Base-by-base conservation (phyloP, 2,888 invertebrate species). In the Sarcophaga carnaria region DNA sequence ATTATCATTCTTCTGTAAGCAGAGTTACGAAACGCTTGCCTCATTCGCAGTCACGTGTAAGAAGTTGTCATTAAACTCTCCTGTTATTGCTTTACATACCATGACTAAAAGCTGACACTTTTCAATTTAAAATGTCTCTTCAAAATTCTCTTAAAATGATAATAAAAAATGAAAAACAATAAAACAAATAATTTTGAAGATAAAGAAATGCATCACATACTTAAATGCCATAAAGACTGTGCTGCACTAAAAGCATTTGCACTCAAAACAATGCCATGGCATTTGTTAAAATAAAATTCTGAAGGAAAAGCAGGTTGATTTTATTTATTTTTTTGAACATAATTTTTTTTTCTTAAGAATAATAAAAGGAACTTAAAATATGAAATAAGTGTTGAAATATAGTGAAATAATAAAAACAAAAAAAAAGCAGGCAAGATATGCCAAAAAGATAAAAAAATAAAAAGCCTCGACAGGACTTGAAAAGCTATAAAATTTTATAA, bases 261-360 rank as follows among this genome's bases (percentile, higher is more conserved):
- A 62, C 47, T 80, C 60, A 20, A 81, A 81, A 81, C 22, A 81
- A 75, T 81, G 20, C n/a, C n/a, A 37, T 27, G 60, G 22, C 17
- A 54, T 69, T 47, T 62, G 67, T 69, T 22, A 64, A 67, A 67
- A 63, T 25, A 69, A 63, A 49, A 49, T 75, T 75, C 63, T 62
- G 11, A 75, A 69, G 5, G 54, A 17, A 12, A 54, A 27, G n/a
- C 54, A 69, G 20, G 49, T 60, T 60, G 66, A 72, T 66, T 60
- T 71, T 82, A 59, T 27, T 22, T 59, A 59, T 66, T 77, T 20
- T 59, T 59, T 17, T 5, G 67, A 37, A 10, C 37, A 37, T 2
- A 37, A 3, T 25, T 49, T 20, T 59, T 59, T 77, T 71, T 37
- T n/a, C 3, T 4, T 4, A 64, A 59, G 3, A 8, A 63, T 22